A percentile compares a stretch with the other conserved stretches of the same genome.
These are phyloP conservation scores for Nemotelus pantherinus DNA, from an alignment of 2,888 invertebrate species.

Conservation along the genomic window DNA sequence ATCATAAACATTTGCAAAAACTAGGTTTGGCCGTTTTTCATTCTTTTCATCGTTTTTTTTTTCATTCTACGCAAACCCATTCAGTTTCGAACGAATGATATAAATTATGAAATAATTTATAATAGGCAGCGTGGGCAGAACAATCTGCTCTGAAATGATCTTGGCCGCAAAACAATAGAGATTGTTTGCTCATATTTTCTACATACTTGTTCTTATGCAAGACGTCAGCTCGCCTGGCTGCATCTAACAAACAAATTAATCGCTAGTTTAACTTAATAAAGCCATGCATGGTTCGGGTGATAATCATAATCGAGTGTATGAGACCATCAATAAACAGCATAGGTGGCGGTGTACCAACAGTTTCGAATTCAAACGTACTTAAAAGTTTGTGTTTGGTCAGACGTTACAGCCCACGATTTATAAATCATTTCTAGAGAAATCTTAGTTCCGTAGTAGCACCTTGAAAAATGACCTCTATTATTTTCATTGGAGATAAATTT, in stretches of 20 bases:
- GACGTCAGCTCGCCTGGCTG: too few species aligned
- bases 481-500: too few species aligned
- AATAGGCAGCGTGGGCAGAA: constrained; percentile 1
- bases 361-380: background rate
- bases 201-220: background rate
- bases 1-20: too few species aligned
- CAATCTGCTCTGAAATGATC: constrained; percentile 6
- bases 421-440: too few species aligned
- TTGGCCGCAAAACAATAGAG: constrained; percentile 30
- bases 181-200: background rate
- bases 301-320: background rate
- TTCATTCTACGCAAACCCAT: background rate
- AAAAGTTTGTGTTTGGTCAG: background rate
- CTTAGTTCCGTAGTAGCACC: too few species aligned
- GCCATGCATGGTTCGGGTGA: background rate
- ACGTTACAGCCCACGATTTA: background rate
- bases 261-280: constrained; percentile 1
- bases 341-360: background rate
- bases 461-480: too few species aligned
- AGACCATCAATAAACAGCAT: background rate
- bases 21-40: background rate
- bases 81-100: background rate
- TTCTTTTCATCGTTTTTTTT: background rate
- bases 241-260: constrained; percentile 13
- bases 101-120: background rate